Conservation (phyloP, 2,888 invertebrate species). For the Torymus aiolomorphi region DNA sequence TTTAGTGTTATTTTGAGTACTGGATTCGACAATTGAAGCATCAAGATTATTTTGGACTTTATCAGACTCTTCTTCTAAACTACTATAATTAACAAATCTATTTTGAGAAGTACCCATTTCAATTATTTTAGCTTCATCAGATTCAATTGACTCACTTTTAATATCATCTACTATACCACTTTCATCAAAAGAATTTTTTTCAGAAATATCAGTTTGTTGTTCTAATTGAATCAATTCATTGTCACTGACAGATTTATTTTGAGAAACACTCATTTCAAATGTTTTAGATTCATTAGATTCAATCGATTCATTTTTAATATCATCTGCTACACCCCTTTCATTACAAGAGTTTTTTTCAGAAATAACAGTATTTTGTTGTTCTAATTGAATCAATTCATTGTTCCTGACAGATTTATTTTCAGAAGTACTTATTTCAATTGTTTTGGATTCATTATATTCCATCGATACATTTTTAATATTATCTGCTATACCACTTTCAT, state of each 20-base stretch:
- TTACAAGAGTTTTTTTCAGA: background rate
- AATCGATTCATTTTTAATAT: slow-evolving; percentile 29
- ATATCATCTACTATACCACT: slow-evolving; percentile 25
- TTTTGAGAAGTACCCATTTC: slow-evolving; percentile 16
- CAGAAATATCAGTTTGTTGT: background rate
- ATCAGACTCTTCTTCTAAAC: slow-evolving; percentile 36
- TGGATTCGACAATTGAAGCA: slow-evolving; percentile 1
- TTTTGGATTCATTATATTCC: background rate
- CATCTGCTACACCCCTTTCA: slow-evolving; percentile 31
- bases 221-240: no score
- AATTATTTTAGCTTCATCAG: slow-evolving; percentile 18
- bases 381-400: no score
- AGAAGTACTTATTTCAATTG: no score
- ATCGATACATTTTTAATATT: slow-evolving; percentile 10
- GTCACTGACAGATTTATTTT: background rate
- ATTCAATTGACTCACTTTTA: slow-evolving; percentile 31
- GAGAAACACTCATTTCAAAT: slow-evolving; percentile 1
- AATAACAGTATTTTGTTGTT: background rate
- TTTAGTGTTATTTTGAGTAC: slow-evolving; percentile 14
- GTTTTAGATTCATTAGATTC: slow-evolving; percentile 19
- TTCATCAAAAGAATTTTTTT: slow-evolving; percentile 22
- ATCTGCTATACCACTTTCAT: slow-evolving; percentile 2
- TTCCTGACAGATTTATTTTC: no score
- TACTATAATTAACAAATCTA: slow-evolving; percentile 29
- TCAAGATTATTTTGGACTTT: slow-evolving; percentile 19